Base-by-base conservation (phyloP, 2,113 vertebrate genomes). In the Ptilonorhynchus violaceus region DNA sequence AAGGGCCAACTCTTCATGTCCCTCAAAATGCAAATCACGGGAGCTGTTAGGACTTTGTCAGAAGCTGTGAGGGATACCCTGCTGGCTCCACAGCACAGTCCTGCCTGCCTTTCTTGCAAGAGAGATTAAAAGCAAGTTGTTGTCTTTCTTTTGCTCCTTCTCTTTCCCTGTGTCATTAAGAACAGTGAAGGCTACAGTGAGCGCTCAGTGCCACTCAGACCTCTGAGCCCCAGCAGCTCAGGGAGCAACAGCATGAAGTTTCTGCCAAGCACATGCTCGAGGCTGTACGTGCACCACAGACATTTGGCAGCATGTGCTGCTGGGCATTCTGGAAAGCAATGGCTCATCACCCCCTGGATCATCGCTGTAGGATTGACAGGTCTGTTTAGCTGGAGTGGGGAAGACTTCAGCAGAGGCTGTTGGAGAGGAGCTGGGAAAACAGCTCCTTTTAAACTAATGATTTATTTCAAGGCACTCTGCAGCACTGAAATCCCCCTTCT, bases 261-360 rank as follows among this genome's bases (percentile, higher is more conserved):
- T 55, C 20, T 28, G 10, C 7, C 1, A 1, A 46, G 21, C 19
- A 7, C 1, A 1, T 13, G 41, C 20, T 8, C 4, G 1, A 23
- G 56, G 23, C 56, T 49, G 15, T 2, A 2, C 0, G 0, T 15
- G 24, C 39, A 12, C 23, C 33, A 21, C 42, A 2, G 2, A 10
- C 52, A 1, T 5, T 21, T 20, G 44, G 28, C 56, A 76, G 56
- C 42, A 2, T 0, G 1, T 64, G 64, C 60, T 77, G 70, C 44
- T 64, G 49, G 73, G 25, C 78, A 22, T 33, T n/a, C 25, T 2
- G 1, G 41, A 68, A 31, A 83, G 31, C 16, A 14, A 4, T 0
- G 2, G 73, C 15, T 60, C 62, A 23, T 41, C 47, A 25, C 21
- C 5, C 12, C 7, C n/a, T 0, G 0, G 22, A 20, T 58, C 35